Conservation (phyloP, 1,140 invertebrate species). For the Heliconius nattereri region DNA sequence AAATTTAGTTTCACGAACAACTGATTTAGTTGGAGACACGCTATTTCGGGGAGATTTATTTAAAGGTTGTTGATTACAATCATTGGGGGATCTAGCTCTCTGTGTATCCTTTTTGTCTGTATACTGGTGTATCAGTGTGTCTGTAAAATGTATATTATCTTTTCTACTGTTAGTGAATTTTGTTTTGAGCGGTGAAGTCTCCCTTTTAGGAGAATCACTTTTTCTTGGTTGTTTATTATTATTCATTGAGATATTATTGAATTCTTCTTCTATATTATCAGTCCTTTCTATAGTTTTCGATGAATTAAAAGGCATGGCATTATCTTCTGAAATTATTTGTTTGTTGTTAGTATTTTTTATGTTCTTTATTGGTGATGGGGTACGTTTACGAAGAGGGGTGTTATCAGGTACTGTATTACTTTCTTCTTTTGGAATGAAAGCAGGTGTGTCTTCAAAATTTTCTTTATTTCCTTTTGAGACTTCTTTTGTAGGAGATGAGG, state of each 20-base stretch:
- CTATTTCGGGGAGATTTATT: slow-evolving; percentile 46
- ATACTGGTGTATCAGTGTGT: neutral
- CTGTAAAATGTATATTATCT: neutral
- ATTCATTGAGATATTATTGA: neutral
- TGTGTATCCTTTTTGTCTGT: slow-evolving; percentile 16
- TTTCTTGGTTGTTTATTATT: neutral
- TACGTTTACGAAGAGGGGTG: neutral
- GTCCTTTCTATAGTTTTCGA: neutral
- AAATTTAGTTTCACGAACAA: slow-evolving; percentile 50
- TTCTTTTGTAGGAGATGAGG: slow-evolving; percentile 26
- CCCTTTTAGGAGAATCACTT: neutral
- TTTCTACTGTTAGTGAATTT: neutral
- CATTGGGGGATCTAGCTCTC: neutral
- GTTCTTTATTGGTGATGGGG: neutral
- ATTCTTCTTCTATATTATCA: neutral
- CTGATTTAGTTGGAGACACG: slow-evolving; percentile 51
- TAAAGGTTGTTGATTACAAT: slow-evolving; percentile 1
- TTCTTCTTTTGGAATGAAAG: neutral
- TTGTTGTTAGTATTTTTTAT: neutral
- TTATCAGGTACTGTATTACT: neutral
- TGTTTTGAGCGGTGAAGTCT: slow-evolving; percentile 12
- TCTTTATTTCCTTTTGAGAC: slow-evolving; percentile 23
- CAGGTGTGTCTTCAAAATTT: neutral
- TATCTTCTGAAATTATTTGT: neutral
- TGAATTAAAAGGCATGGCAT: neutral